Percentiles rank a stretch among this genome's conserved stretches.
Evolutionary conservation across 2,113 vertebrate species (phyloP).

Genomic region (Centropristis striata): DNA sequence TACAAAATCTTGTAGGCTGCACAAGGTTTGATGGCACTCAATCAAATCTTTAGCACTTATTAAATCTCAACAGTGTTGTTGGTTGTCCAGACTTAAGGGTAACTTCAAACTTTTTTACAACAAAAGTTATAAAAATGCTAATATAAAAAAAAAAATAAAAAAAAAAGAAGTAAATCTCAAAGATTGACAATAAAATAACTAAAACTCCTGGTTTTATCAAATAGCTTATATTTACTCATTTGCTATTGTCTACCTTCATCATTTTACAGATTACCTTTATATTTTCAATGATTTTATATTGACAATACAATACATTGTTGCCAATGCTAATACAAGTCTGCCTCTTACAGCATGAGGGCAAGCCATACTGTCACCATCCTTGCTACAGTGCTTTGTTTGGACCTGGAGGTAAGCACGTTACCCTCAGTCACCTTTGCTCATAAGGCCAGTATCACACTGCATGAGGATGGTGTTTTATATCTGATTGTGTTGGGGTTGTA

Average conservation of each 20-base stretch:
- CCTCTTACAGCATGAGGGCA: slow-evolving; percentile 90
- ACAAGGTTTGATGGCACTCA: neutral
- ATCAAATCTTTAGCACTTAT: neutral
- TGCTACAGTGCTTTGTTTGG: slow-evolving; percentile 94
- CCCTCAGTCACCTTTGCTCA: neutral
- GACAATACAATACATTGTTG: neutral
- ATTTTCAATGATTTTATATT: neutral
- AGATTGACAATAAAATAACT: no score
- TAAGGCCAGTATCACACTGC: neutral
- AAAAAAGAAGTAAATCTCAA: no score
- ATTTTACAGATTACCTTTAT: neutral
- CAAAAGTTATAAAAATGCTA: no score
- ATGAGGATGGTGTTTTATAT: neutral
- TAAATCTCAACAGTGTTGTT: neutral
- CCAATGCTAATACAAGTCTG: neutral
- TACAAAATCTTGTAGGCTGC: neutral
- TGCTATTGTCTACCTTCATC: no score
- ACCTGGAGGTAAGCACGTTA: slow-evolving; percentile 88
- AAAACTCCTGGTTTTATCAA: no score
- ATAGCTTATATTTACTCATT: no score
- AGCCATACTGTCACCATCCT: slow-evolving; percentile 95
- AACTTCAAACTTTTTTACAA: no score
- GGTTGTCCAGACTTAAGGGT: no score
- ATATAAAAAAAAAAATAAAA: no score
- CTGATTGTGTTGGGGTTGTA: slow-evolving; percentile 1